Evolutionary conservation across 2,113 vertebrate genomes (phyloP).

Genomic region (Hylia prasina): DNA sequence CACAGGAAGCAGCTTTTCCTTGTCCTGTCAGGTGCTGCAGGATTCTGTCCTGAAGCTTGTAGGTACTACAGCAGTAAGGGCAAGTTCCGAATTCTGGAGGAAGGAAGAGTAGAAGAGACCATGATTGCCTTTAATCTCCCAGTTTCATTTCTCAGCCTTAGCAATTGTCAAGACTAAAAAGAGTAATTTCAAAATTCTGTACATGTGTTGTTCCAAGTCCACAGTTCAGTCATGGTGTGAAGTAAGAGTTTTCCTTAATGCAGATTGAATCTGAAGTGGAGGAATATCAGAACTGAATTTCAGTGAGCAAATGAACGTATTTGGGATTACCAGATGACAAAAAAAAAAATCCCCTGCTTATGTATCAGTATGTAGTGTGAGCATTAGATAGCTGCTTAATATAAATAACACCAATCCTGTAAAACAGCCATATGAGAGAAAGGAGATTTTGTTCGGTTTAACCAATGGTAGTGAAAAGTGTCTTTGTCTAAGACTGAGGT

Average conservation of each 20-base stretch:
- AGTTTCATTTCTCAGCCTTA: background rate
- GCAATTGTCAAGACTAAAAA: background rate
- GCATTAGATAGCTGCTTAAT: background rate
- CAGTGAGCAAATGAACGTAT: background rate
- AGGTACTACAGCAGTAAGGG: background rate
- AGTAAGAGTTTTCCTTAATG: background rate
- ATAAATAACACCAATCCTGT: background rate
- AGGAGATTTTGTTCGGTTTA: background rate
- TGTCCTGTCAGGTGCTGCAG: background rate
- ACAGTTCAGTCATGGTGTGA: background rate
- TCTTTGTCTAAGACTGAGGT: background rate
- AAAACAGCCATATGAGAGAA: background rate
- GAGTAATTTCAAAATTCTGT: background rate
- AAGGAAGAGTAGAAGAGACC: background rate
- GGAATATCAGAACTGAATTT: background rate
- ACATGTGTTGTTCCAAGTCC: background rate
- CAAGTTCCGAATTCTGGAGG: background rate
- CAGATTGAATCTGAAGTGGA: background rate
- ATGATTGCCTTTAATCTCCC: background rate
- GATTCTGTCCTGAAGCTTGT: background rate
- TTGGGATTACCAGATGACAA: background rate
- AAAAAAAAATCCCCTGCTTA: background rate
- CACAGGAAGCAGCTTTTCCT: background rate
- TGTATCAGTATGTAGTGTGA: background rate
- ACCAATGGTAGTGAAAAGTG: background rate